Evolutionary conservation across 2,888 invertebrate species (phyloP).

Genomic region (Folsomia manolachei): DNA sequence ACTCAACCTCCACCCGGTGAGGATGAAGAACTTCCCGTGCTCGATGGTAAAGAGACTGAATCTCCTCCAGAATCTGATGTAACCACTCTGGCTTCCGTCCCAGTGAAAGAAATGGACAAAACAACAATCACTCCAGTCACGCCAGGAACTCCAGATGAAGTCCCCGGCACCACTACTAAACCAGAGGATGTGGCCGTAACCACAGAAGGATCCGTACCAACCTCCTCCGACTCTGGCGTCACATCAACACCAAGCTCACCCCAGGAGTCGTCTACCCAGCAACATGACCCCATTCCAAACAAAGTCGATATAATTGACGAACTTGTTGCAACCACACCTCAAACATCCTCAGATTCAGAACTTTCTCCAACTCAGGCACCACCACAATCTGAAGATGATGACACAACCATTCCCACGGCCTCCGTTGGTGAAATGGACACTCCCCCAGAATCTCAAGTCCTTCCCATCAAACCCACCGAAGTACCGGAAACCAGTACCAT

Average conservation of each 20-base stretch:
- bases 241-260: slow-evolving; percentile 2
- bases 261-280: slow-evolving; percentile 15
- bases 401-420: slow-evolving; percentile 46
- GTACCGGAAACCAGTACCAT: not conserved
- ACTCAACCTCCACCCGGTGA: too few species aligned
- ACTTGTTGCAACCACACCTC: slow-evolving; percentile 10
- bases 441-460: not conserved
- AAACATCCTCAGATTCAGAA: slow-evolving; percentile 21
- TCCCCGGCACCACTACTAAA: not conserved
- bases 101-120: slow-evolving; percentile 4
- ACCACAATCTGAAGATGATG: slow-evolving; percentile 27
- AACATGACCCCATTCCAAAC: slow-evolving; percentile 12
- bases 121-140: not conserved
- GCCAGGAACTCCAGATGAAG: not conserved
- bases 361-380: slow-evolving; percentile 14
- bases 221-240: not conserved
- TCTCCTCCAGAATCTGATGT: not conserved
- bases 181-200: slow-evolving; percentile 8
- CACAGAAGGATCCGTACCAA: slow-evolving; percentile 3
- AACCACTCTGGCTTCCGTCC: too few species aligned
- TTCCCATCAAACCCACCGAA: not conserved
- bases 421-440: not conserved
- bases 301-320: slow-evolving; percentile 16
- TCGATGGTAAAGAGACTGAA: not conserved
- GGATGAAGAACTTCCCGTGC: too few species aligned